Conservation (phyloP, 2,113 vertebrate genomes). For the Microtus montanus region DNA sequence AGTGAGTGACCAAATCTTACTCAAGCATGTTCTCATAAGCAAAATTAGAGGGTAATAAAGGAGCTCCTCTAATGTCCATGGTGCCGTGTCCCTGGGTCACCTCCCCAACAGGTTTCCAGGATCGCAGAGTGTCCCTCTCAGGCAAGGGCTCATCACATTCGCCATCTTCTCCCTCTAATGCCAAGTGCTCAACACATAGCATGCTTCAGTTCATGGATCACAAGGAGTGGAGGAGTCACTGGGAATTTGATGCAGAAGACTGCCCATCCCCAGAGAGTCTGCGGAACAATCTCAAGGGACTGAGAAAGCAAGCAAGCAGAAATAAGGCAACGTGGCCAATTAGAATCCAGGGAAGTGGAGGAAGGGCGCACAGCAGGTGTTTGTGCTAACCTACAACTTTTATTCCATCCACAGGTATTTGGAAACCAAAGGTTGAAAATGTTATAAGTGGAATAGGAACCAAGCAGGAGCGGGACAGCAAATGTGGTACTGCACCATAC, state of each 20-base stretch:
- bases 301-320: conserved; percentile 22
- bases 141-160: neutral
- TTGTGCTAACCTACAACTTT: neutral
- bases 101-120: neutral
- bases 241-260: neutral
- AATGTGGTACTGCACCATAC: neutral
- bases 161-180: neutral
- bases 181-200: neutral
- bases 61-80: neutral
- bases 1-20: neutral
- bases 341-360: neutral
- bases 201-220: neutral
- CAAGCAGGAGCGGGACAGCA: neutral
- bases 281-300: neutral
- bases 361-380: neutral
- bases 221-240: neutral
- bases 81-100: neutral
- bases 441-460: neutral
- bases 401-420: conserved; percentile 27
- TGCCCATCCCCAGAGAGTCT: neutral
- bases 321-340: neutral
- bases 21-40: neutral
- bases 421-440: conserved; percentile 12
- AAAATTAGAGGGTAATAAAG: neutral
- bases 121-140: neutral